A percentile compares a stretch with the other conserved stretches of the same genome.
phyloP scores from a whole-genome alignment of 2,797 vertebrate species.

The Erethizon dorsatum region DNA sequence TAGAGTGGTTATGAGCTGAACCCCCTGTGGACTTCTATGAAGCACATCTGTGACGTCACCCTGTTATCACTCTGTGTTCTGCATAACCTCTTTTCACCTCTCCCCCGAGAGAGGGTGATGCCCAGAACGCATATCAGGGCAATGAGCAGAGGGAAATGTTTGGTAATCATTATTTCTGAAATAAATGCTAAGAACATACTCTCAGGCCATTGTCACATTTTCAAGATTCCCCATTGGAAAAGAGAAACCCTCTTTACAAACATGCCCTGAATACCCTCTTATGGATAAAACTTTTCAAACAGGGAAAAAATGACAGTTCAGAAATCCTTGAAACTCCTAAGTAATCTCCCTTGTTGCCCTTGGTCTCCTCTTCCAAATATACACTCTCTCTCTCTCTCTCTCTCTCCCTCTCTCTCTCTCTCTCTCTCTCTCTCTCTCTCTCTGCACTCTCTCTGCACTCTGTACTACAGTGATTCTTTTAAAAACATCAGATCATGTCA shows the following conservation, averaged over 20 bases:
- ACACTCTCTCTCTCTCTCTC: too few species aligned
- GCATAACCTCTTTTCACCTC: constrained; percentile 85
- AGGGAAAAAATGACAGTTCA: constrained; percentile 11
- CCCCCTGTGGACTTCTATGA: constrained; percentile 80
- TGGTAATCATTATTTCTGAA: constrained; percentile 85
- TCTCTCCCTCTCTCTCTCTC: too few species aligned
- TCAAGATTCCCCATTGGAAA: constrained; percentile 68
- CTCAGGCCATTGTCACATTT: constrained; percentile 69
- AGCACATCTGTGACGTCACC: constrained; percentile 81
- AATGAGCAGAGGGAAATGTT: constrained; percentile 83
- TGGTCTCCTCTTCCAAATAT: background rate
- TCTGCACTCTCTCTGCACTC: background rate
- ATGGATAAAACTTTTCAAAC: constrained; percentile 60
- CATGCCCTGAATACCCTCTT: constrained; percentile 21
- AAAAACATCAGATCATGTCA: constrained; percentile 57
- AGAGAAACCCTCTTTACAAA: constrained; percentile 64
- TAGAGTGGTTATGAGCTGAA: constrained; percentile 59
- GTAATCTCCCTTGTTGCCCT: background rate
- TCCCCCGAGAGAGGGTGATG: constrained; percentile 83
- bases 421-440: too few species aligned
- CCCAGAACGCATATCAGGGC: constrained; percentile 85
- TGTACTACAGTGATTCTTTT: constrained; percentile 51
- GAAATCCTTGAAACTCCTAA: constrained; percentile 53
- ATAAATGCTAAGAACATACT: constrained; percentile 81
- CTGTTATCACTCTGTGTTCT: constrained; percentile 80